A percentile compares a stretch with the other conserved stretches of the same genome.
These are phyloP conservation scores for Drosophila infuscata DNA, from an alignment of 2,888 invertebrate genomes.

Conservation along the genomic window DNA sequence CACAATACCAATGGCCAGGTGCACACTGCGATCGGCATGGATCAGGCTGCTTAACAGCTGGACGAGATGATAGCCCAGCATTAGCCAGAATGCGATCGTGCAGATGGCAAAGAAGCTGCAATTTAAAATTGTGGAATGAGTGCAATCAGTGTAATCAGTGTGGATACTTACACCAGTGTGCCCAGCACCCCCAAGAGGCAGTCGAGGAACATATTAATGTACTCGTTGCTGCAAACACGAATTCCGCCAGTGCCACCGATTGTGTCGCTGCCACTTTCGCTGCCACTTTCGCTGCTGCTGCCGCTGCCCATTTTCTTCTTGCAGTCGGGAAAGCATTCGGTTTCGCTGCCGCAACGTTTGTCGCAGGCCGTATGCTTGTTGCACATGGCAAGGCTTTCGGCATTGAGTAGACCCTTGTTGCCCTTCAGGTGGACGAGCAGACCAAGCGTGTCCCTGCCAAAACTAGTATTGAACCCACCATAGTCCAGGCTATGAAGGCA, in stretches of 20 bases:
- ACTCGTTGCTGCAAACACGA: constrained; percentile 36
- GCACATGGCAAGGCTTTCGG: constrained; percentile 6
- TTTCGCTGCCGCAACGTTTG: constrained; percentile 42
- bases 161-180: constrained; percentile 56
- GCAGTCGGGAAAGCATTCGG: constrained; percentile 33
- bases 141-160: background rate
- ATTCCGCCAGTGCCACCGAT: constrained; percentile 8
- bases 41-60: constrained; percentile 54
- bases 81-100: constrained; percentile 75
- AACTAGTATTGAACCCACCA: rapidly evolving
- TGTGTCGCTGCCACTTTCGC: background rate
- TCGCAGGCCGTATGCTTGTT: constrained; percentile 18
- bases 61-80: constrained; percentile 56
- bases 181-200: constrained; percentile 55
- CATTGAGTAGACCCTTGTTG: constrained; percentile 23
- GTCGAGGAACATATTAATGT: constrained; percentile 47
- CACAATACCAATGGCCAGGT: constrained; percentile 51
- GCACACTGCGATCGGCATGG: constrained; percentile 62
- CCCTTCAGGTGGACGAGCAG: constrained; percentile 28
- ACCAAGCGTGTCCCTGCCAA: constrained; percentile 42
- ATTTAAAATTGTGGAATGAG: background rate
- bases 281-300: background rate
- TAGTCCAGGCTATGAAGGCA: constrained; percentile 6
- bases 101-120: constrained; percentile 73
- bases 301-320: background rate